Conservation (phyloP, 2,113 vertebrate species). For the Eurypyga helias region DNA sequence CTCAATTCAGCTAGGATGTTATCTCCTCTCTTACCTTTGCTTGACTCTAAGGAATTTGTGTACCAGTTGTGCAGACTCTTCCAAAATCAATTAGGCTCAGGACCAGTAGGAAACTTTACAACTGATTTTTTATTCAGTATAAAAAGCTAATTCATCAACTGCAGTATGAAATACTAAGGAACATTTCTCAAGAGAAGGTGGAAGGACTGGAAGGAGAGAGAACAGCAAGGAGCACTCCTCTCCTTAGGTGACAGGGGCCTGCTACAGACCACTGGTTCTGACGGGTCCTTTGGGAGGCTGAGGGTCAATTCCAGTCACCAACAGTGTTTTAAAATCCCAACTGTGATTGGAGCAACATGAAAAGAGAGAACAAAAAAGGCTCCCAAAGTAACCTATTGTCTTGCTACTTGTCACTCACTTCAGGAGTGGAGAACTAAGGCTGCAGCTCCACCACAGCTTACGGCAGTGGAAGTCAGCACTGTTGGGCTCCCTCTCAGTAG, state of each 20-base stretch:
- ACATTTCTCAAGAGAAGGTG: background rate
- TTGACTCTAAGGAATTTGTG: background rate
- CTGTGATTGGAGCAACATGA: fast-evolving
- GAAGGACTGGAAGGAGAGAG: background rate
- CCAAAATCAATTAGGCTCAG: background rate
- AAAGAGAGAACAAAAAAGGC: background rate
- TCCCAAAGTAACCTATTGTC: background rate
- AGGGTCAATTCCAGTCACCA: background rate
- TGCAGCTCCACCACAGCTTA: background rate
- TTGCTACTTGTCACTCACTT: background rate
- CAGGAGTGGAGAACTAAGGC: background rate
- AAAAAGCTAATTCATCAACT: background rate
- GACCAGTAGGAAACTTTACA: background rate
- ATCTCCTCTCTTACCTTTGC: background rate
- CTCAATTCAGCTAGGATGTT: background rate
- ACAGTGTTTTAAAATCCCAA: background rate
- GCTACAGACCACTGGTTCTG: background rate
- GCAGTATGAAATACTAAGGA: background rate
- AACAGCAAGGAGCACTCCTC: background rate
- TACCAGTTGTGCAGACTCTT: background rate
- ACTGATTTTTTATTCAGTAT: background rate
- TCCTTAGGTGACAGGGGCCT: background rate
- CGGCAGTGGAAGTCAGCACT: no score
- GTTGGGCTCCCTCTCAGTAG: background rate
- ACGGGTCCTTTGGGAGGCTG: background rate